Conservation (phyloP, 2,888 invertebrate species). For the Drosophila hamatofila region DNA sequence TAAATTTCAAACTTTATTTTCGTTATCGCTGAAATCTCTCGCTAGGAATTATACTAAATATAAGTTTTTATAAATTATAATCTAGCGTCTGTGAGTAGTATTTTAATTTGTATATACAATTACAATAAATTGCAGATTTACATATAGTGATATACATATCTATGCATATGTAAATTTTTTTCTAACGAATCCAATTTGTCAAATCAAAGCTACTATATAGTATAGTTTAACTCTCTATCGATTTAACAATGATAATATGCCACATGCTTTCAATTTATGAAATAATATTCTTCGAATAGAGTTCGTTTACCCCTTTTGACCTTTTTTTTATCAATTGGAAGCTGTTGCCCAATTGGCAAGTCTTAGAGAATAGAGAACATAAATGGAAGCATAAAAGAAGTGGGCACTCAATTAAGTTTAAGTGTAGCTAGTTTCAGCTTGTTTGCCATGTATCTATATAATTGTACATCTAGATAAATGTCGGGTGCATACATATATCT, state of each 20-base stretch:
- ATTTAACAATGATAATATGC: neutral
- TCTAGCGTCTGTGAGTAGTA: no score
- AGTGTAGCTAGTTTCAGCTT: constrained; percentile 43
- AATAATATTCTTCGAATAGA: constrained; percentile 1
- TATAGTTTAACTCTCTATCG: neutral
- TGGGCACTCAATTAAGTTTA: constrained; percentile 43
- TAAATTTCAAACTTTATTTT: neutral
- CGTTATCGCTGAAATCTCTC: neutral
- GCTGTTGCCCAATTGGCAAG: constrained; percentile 36
- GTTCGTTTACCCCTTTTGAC: constrained; percentile 53
- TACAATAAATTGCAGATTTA: no score
- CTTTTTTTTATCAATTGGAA: constrained; percentile 51
- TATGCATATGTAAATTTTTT: neutral
- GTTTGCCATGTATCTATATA: constrained; percentile 8
- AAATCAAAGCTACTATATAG: neutral
- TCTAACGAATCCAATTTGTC: neutral
- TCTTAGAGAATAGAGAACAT: neutral
- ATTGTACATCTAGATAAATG: neutral
- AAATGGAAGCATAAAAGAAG: constrained; percentile 16
- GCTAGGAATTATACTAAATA: neutral
- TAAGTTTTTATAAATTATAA: neutral
- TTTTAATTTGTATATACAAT: no score
- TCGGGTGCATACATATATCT: neutral
- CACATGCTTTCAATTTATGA: neutral
- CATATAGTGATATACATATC: neutral